Evolutionary conservation across 2,888 invertebrate species (phyloP).

Genomic region (Apotomis capreana): DNA sequence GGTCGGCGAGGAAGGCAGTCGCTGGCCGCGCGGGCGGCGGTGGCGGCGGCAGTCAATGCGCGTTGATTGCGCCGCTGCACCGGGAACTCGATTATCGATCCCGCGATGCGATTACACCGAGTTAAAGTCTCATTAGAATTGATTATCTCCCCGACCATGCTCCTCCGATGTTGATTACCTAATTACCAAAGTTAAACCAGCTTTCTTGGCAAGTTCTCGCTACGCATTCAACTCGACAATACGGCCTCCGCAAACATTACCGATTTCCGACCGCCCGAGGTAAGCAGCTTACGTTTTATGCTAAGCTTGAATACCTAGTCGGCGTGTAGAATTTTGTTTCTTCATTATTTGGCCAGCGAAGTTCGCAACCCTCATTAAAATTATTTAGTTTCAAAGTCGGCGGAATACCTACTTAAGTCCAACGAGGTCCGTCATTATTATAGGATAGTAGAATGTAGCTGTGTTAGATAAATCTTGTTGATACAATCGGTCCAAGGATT

Average conservation of each 20-base stretch:
- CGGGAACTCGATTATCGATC: slow-evolving; percentile 42
- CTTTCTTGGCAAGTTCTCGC: slow-evolving; percentile 19
- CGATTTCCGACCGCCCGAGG: not conserved
- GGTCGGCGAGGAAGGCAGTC: not conserved
- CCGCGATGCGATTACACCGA: slow-evolving; percentile 38
- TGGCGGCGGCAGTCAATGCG: slow-evolving; percentile 51
- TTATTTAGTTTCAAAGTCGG: slow-evolving; percentile 22
- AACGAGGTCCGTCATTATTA: not conserved
- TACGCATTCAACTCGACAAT: slow-evolving; percentile 27
- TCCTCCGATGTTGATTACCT: slow-evolving; percentile 29
- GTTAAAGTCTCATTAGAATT: slow-evolving; percentile 40
- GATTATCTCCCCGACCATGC: slow-evolving; percentile 29
- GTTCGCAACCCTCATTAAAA: slow-evolving; percentile 28
- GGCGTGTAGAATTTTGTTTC: slow-evolving; percentile 12
- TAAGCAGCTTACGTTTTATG: slow-evolving; percentile 29
- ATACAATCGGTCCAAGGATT: not conserved
- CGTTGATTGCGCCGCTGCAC: slow-evolving; percentile 54
- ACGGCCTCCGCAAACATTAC: slow-evolving; percentile 23
- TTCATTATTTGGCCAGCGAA: slow-evolving; percentile 21
- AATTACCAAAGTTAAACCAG: slow-evolving; percentile 33
- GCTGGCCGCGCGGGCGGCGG: not conserved
- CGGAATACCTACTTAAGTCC: not conserved
- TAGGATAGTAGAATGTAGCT: not conserved
- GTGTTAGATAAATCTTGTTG: not conserved
- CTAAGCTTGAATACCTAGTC: slow-evolving; percentile 14